Evolutionary conservation across 2,888 invertebrate genomes (phyloP).

Genomic region (Netelia melanura): DNA sequence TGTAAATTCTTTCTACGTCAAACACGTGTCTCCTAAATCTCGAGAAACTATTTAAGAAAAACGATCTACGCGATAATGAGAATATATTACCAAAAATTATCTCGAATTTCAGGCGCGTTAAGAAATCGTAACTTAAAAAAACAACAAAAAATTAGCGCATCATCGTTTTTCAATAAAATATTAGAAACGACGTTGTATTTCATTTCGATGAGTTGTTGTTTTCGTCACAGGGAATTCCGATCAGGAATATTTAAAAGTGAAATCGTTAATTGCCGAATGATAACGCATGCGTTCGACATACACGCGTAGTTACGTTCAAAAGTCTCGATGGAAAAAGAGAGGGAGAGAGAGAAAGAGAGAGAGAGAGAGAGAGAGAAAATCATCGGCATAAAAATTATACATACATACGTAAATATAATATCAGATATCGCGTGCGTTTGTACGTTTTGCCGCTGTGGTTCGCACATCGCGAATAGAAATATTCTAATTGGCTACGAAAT

Average conservation of each 20-base stretch:
- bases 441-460: slow-evolving; percentile 36
- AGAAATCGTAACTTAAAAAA: not conserved
- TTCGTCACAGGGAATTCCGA: not conserved
- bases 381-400: slow-evolving; percentile 8
- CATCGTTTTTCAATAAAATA: not conserved
- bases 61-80: too few species aligned
- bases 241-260: not conserved
- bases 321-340: slow-evolving; percentile 24
- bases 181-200: not conserved
- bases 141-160: not conserved
- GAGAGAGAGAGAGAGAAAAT: not conserved
- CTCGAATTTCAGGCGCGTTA: not conserved
- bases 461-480: slow-evolving; percentile 73
- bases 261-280: not conserved
- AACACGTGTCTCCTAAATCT: too few species aligned
- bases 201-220: not conserved
- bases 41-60: too few species aligned
- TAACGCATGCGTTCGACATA: not conserved
- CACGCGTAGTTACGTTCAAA: not conserved
- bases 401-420: not conserved
- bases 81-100: too few species aligned
- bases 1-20: too few species aligned
- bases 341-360: not conserved
- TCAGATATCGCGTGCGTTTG: slow-evolving; percentile 50
- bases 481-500: slow-evolving; percentile 79